Conservation (phyloP, 2,113 vertebrate genomes). For the Onychostruthus taczanowskii region DNA sequence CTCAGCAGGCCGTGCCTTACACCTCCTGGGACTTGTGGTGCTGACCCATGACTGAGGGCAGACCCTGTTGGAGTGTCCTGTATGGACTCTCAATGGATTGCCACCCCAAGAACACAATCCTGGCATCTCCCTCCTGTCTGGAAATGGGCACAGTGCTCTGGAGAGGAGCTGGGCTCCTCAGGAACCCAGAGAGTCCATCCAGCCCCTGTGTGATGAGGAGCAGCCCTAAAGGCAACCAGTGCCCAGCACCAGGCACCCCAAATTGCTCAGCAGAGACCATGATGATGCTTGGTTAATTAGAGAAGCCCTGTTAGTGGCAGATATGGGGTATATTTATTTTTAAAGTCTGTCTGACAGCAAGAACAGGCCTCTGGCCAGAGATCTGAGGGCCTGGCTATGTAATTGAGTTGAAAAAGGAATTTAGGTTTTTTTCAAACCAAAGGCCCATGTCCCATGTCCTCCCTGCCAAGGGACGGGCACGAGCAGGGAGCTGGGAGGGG, state of each 20-base stretch:
- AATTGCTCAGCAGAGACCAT: background rate
- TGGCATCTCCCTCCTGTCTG: background rate
- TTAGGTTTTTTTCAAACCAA: background rate
- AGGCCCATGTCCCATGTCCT: background rate
- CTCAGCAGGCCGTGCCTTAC: accelerated
- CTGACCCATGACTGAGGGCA: background rate
- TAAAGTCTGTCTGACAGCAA: conserved; percentile 9
- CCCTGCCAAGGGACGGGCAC: background rate
- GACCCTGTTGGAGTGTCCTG: accelerated
- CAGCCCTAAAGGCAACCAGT: background rate
- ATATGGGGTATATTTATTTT: background rate
- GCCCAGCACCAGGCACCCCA: background rate
- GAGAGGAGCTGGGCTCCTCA: background rate
- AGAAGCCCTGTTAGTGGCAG: background rate
- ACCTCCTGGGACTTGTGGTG: background rate
- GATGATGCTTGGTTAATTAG: background rate
- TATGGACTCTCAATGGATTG: background rate
- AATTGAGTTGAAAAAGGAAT: background rate
- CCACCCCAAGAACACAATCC: background rate
- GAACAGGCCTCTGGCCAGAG: background rate
- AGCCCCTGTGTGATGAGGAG: background rate
- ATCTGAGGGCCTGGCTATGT: conserved; percentile 20
- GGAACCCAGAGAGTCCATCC: background rate
- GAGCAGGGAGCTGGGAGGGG: background rate
- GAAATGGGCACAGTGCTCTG: background rate